These are phyloP conservation scores for Haemorhous mexicanus DNA, from an alignment of 2,113 vertebrate genomes.

Conservation along the genomic window DNA sequence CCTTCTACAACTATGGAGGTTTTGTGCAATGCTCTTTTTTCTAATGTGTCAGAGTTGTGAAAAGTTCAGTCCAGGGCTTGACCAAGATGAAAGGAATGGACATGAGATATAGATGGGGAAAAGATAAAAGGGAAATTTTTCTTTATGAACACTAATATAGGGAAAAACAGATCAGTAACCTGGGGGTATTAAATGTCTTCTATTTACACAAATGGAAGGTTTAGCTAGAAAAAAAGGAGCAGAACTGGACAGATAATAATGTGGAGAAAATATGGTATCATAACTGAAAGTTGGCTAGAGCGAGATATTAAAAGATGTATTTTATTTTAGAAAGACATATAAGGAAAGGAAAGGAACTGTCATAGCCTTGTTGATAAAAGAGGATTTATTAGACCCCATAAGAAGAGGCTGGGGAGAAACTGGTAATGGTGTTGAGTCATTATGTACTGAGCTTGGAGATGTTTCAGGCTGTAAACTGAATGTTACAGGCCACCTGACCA, in stretches of 20 bases:
- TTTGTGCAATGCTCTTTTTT: not conserved
- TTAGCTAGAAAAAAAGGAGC: not conserved
- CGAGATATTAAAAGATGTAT: constrained; percentile 21
- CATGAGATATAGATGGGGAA: not conserved
- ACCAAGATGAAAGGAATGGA: constrained; percentile 28
- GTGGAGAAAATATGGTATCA: not conserved
- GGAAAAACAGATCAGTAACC: constrained; percentile 19
- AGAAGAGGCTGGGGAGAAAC: constrained; percentile 14
- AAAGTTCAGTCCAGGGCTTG: not conserved
- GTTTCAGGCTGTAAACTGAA: constrained; percentile 58
- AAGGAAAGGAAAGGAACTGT: not conserved
- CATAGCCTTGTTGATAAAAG: constrained; percentile 22
- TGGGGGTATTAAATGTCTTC: not conserved
- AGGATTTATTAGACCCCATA: constrained; percentile 37
- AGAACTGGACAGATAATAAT: not conserved
- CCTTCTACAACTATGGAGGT: not conserved
- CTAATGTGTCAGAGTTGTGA: not conserved
- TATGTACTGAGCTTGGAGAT: constrained; percentile 37
- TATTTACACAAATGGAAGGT: not conserved
- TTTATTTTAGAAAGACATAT: not conserved
- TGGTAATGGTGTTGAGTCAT: constrained; percentile 15
- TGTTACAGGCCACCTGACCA: constrained; percentile 59
- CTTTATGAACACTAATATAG: constrained; percentile 19
- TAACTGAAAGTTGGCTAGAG: not conserved
- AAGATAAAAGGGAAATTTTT: constrained; percentile 48